Evolutionary conservation across 2,888 invertebrate species (phyloP), one percentile per base, ranked within the genome.

Genomic region (Hypomecis punctinalis): DNA sequence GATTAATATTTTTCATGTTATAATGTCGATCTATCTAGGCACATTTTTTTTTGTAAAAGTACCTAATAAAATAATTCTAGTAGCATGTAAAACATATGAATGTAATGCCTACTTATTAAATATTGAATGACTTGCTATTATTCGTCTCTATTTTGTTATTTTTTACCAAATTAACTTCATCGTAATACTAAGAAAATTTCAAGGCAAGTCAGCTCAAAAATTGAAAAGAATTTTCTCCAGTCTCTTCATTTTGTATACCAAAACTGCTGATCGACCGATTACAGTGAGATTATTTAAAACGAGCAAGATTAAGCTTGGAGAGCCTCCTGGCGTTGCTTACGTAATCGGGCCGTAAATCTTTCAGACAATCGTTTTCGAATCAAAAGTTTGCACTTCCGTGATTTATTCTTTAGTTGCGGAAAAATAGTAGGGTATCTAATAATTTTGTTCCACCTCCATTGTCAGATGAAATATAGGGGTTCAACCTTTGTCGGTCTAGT

Each of bases 301-400:
- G 36, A 33, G 10, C 49, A 23, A 49, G 11, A 35, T 11, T 47
- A 40, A 49, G 54, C 59, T 60, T 47, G 23, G 35, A 45, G 39
- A 53, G 36, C 52, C 36, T 48, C 45, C 43, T 13, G 6, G 23
- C 3, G 35, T 56, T 60, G 58, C 66, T 67, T 52, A 71, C 66
- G 69, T 61, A 63, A 70, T 67, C 56, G 35, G 57, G 47, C 52
- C 66, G 60, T 70, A 75, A 70, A 78, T 75, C 69, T 70, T 55
- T 56, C 43, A 56, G 60, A 51, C 68, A 69, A 71, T 69, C 69
- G 58, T 71, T 53, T 66, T 67, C 49, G 64, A 70, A 69, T 71
- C 59, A 69, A 74, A 71, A 74, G 60, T 74, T 74, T 68, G 51
- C 70, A 71, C 61, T 68, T 71, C 47, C 55, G 59, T 65, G 72